phyloP scores from a whole-genome alignment of 2,888 invertebrate species.

The Pinctada fucata region DNA sequence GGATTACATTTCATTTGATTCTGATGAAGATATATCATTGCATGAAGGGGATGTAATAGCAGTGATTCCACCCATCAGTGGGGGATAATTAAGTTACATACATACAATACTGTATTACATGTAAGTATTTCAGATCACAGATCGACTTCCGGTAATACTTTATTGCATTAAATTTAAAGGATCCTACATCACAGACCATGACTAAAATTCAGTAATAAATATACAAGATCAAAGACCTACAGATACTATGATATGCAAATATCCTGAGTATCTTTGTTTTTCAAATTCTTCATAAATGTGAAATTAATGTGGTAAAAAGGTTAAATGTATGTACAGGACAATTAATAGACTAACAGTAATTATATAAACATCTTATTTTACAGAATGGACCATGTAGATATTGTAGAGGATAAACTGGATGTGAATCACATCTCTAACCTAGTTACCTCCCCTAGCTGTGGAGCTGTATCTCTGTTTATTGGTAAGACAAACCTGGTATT shows the following conservation, averaged over 20 bases:
- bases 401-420: constrained; percentile 83
- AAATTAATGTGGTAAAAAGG: no score
- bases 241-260: no score
- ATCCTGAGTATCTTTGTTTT: no score
- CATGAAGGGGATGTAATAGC: constrained; percentile 89
- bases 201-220: no score
- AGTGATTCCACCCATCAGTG: constrained; percentile 95
- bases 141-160: no score
- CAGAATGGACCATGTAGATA: constrained; percentile 68
- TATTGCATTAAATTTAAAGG: no score
- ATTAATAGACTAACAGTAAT: no score
- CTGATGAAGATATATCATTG: constrained; percentile 66
- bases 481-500: constrained; percentile 82
- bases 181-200: no score
- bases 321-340: no score
- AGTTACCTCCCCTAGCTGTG: constrained; percentile 81
- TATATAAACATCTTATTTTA: not conserved
- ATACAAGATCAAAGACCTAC: no score
- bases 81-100: constrained; percentile 82
- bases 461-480: constrained; percentile 92
- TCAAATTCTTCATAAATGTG: no score
- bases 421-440: constrained; percentile 81
- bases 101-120: not conserved
- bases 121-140: no score
- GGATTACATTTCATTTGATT: constrained; percentile 81